A percentile compares a stretch with the other conserved stretches of the same genome.
These are phyloP conservation scores for Pachypanchax playfairii DNA, from an alignment of 2,113 vertebrate species.

Conservation along the genomic window DNA sequence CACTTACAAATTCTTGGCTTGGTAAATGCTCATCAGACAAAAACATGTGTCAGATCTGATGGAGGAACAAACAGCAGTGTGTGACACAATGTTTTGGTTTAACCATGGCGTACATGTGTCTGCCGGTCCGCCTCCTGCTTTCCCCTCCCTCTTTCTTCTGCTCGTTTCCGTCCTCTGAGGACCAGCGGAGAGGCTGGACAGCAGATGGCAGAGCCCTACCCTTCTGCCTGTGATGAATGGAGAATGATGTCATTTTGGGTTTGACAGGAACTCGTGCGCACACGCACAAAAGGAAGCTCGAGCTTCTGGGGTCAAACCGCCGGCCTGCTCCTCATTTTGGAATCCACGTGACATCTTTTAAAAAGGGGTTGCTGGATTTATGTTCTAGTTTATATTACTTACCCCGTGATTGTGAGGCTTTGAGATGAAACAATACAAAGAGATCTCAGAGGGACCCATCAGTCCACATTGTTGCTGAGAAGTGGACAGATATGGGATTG, in stretches of 20 bases:
- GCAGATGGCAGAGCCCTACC: conserved; percentile 91
- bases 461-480: conserved; percentile 59
- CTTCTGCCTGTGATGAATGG: conserved; percentile 90
- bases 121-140: conserved; percentile 30
- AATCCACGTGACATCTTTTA: conserved; percentile 89
- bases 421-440: conserved; percentile 81
- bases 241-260: conserved; percentile 96
- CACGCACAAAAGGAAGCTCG: conserved; percentile 85
- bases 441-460: conserved; percentile 81
- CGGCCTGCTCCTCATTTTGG: conserved; percentile 88
- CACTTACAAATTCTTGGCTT: conserved; percentile 43
- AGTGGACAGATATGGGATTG: conserved; percentile 21
- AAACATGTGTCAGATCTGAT: conserved; percentile 63
- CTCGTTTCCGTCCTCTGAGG: conserved; percentile 61
- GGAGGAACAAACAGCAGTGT: conserved; percentile 57
- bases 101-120: conserved; percentile 50
- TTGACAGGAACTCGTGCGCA: conserved; percentile 74
- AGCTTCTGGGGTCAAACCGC: conserved; percentile 83
- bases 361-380: conserved; percentile 91
- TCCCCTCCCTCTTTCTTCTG: conserved; percentile 38
- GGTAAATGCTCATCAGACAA: conserved; percentile 43
- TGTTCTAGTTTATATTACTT: conserved; percentile 88
- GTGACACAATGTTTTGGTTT: conserved; percentile 77
- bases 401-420: conserved; percentile 81
- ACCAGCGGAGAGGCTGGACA: conserved; percentile 80